Evolutionary conservation across 1,140 invertebrate genomes (phyloP), one percentile per base, ranked within the genome.

Genomic region (Hypothenemus hampei): DNA sequence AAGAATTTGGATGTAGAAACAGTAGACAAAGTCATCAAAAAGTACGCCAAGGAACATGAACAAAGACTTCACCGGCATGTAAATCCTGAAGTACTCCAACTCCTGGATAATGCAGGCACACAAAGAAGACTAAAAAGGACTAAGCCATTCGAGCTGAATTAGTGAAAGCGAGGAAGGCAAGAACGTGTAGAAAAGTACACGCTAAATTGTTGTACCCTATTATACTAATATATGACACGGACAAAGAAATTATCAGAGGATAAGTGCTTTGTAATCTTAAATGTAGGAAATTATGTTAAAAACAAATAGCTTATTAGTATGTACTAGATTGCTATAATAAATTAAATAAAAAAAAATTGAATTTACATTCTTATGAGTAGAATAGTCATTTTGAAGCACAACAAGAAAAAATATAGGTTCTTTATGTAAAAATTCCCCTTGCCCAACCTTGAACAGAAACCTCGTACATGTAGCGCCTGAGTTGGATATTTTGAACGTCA

Each of bases 11-110:
- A 44, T 4, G 36, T 60, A 3, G 22, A 40, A 35, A 36, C 24
- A 11, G 59, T 59, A 21, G 41, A 49, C 15, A 35, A 57, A 46
- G 37, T 33, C 24, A 57, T 60, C 21, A 46, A 31, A 48, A 51
- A 58, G 16, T 43, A 23, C 19, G 52, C 47, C 21, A 15, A 19
- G 18, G 52, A 20, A 16, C 47, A 60, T 51, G 36, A 58, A 45
- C 13, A 36, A 24, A 33, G 41, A 21, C 45, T 58, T 13, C 53
- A 43, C 21, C 18, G 22, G 13, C 52, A 59, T 36, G 39, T 20
- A 3, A 60, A 60, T 52, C 16, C 26, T 20, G 58, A 51, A 43
- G 29, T 21, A 16, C 8, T 55, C 43, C 22, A 55, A 26, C 47
- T 55, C 26, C 45, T 55, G 21, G 24, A 55, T 26, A 55, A 55